These are phyloP conservation scores for Carassius gibelio DNA, from an alignment of 2,113 vertebrate species.

Conservation along the genomic window DNA sequence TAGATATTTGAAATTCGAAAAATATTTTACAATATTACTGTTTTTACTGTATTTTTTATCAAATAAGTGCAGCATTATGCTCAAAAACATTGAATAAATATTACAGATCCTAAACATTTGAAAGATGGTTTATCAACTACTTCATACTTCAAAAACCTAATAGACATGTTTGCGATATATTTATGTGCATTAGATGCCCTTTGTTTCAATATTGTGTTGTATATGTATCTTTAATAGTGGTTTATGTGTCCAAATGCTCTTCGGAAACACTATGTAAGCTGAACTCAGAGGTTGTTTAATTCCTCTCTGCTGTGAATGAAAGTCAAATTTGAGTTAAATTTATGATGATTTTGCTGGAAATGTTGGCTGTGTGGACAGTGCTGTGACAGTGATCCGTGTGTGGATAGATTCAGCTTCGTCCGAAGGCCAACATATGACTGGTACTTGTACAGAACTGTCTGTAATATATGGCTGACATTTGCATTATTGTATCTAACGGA, in stretches of 20 bases:
- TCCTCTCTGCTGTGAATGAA: constrained; percentile 35
- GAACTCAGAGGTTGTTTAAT: not conserved
- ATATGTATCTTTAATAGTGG: not conserved
- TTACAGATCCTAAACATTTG: not conserved
- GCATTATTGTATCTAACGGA: constrained; percentile 5
- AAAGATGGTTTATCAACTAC: not conserved
- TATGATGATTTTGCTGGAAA: constrained; percentile 30
- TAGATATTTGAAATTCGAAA: not conserved
- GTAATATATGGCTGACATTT: constrained; percentile 24
- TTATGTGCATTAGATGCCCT: not conserved
- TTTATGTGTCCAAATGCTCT: not conserved
- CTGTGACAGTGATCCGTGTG: not conserved
- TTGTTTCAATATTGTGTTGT: not conserved
- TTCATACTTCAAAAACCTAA: not conserved
- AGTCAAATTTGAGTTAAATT: not conserved
- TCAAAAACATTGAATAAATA: too few relatives aligned
- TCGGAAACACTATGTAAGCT: not conserved
- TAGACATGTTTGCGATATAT: not conserved
- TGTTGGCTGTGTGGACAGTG: not conserved
- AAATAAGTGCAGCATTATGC: not conserved
- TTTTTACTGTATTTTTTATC: not conserved
- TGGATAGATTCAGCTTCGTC: not conserved
- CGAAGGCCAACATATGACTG: constrained; percentile 7
- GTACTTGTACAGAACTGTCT: constrained; percentile 43
- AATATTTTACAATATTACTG: not conserved